These are phyloP conservation scores for Pachycephala philippinensis DNA, from an alignment of 2,113 vertebrate species.

Conservation along the genomic window DNA sequence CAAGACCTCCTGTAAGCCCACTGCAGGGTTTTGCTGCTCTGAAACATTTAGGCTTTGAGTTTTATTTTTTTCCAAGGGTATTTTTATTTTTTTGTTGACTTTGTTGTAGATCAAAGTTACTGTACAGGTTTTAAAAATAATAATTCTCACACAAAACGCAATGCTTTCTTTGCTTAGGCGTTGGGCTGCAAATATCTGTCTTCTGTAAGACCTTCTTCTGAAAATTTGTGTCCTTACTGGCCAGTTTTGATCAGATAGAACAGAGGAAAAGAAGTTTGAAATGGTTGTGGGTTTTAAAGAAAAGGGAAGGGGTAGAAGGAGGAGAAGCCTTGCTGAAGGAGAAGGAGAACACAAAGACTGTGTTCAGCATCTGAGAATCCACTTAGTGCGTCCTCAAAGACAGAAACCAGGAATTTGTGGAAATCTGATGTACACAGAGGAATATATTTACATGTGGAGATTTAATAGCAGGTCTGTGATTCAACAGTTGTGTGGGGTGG, in stretches of 20 bases:
- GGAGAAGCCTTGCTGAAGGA: background rate
- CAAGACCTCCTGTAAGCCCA: background rate
- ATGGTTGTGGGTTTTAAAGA: background rate
- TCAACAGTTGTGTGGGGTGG: background rate
- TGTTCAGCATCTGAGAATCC: background rate
- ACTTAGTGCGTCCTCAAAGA: background rate
- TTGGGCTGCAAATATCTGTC: background rate
- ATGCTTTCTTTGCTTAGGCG: background rate
- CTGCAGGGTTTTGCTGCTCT: background rate
- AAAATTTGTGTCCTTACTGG: background rate
- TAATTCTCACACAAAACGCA: background rate
- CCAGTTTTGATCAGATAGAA: background rate
- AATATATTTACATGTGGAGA: background rate
- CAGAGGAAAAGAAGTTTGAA: background rate
- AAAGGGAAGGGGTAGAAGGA: background rate
- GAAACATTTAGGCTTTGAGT: background rate
- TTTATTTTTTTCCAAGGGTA: background rate
- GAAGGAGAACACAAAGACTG: background rate
- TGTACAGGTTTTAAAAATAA: background rate
- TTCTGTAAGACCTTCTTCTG: background rate
- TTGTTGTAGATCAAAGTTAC: background rate
- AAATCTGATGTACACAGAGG: background rate
- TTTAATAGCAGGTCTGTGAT: background rate
- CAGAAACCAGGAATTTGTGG: background rate
- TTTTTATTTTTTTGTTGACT: background rate